Percentiles rank a stretch among this genome's conserved stretches.
Evolutionary conservation across 2,888 invertebrate genomes (phyloP).

Genomic region (Himalopsyche kuldschensis): DNA sequence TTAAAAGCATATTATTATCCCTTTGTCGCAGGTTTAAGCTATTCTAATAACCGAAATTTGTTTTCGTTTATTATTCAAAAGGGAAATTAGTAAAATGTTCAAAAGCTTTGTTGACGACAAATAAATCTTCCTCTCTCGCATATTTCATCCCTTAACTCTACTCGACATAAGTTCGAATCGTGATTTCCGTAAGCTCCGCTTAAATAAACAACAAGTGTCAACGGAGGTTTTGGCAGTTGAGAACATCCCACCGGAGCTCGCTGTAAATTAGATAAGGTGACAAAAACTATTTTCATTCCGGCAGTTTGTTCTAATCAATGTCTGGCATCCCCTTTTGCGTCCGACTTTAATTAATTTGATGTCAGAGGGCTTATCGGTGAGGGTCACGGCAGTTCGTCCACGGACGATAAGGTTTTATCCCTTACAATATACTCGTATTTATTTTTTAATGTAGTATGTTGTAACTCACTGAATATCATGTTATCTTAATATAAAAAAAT

Average conservation of each 20-base stretch:
- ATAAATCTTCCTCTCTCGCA: slow-evolving; percentile 6
- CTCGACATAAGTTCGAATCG: slow-evolving; percentile 1
- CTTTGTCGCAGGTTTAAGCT: not conserved
- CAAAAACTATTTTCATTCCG: slow-evolving; percentile 30
- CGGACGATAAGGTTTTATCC: not conserved
- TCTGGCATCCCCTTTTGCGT: slow-evolving; percentile 3
- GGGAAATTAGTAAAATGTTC: slow-evolving; percentile 1
- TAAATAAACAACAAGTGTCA: slow-evolving; percentile 1
- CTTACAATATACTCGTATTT: not conserved
- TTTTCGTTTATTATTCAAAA: slow-evolving; percentile 1
- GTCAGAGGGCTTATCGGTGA: not conserved
- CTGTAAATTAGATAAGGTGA: slow-evolving; percentile 27
- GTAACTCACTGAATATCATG: not conserved
- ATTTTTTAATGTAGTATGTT: not conserved
- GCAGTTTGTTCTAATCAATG: slow-evolving; percentile 20
- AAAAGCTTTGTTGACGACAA: slow-evolving; percentile 1
- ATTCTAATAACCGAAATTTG: not conserved
- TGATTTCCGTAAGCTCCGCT: slow-evolving; percentile 1
- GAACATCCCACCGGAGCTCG: slow-evolving; percentile 3
- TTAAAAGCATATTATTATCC: not conserved
- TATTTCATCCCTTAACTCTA: not conserved
- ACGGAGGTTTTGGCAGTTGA: not conserved
- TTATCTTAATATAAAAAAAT: no score
- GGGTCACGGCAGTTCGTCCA: not conserved
- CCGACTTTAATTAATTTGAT: slow-evolving; percentile 5